phyloP scores from a whole-genome alignment of 64 coral and sea anemone species.

The Stichodactyla helianthus region DNA sequence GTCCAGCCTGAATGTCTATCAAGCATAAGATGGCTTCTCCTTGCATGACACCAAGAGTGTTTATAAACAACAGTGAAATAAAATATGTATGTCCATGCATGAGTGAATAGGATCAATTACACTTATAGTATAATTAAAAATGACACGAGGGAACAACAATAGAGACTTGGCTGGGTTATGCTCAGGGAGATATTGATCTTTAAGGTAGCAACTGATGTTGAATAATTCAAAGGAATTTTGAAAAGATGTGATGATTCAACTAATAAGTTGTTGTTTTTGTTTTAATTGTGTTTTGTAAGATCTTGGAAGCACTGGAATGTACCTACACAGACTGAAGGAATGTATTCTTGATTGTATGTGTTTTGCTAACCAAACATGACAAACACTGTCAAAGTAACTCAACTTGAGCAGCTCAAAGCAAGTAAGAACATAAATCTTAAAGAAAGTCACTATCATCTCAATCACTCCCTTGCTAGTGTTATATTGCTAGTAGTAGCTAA shows the following conservation, averaged over 20 bases:
- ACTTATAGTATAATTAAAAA: not conserved
- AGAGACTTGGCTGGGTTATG: not conserved
- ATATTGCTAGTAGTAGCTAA: not conserved
- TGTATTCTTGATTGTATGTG: not conserved
- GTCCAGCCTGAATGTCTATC: not conserved
- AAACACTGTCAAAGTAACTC: not conserved
- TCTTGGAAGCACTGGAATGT: slow-evolving; percentile 1
- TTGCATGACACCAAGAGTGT: slow-evolving; percentile 4
- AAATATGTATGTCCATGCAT: not conserved
- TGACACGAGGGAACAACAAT: not conserved
- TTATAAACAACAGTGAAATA: slow-evolving; percentile 9
- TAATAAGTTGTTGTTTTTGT: not conserved
- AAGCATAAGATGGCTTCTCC: not conserved
- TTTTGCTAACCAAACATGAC: not conserved
- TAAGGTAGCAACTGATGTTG: not conserved
- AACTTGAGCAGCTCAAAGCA: not conserved
- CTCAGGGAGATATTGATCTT: not conserved
- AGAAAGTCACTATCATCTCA: not conserved
- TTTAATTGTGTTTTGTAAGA: not conserved
- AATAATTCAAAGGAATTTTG: not conserved
- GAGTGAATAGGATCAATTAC: slow-evolving; percentile 9
- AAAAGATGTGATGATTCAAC: not conserved
- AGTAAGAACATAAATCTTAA: not conserved
- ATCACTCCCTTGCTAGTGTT: not conserved
- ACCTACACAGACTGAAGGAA: not conserved